These are phyloP conservation scores for Dryobates pubescens DNA, from an alignment of 2,797 vertebrate species.

Conservation along the genomic window DNA sequence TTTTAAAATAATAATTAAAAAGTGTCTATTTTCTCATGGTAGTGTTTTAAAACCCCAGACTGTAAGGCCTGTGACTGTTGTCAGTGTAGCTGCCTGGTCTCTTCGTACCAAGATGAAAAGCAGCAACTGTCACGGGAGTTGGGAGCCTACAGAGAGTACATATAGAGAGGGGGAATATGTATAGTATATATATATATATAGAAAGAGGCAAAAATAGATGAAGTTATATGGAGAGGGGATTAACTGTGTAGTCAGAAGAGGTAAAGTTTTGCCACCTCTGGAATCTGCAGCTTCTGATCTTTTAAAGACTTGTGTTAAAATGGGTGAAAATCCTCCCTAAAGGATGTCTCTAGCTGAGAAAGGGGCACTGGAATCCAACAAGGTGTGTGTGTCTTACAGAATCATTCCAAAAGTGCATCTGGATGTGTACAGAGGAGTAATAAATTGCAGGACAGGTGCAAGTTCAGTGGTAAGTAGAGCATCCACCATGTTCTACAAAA, in stretches of 20 bases:
- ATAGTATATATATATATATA: no score
- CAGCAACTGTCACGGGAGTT: neutral
- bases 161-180: no score
- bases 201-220: no score
- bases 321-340: neutral
- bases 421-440: neutral
- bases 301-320: neutral
- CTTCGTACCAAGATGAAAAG: neutral
- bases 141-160: neutral
- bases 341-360: neutral
- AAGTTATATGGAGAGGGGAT: neutral
- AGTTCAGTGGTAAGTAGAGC: slow-evolving; percentile 19
- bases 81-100: fast-evolving
- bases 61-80: neutral
- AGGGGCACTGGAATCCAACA: neutral
- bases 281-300: neutral
- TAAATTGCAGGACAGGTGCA: slow-evolving; percentile 40
- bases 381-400: neutral
- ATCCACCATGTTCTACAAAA: slow-evolving; percentile 56
- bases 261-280: neutral
- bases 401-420: neutral
- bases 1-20: neutral
- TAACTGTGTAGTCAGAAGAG: neutral
- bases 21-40: fast-evolving
- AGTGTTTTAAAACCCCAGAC: neutral